Conservation (phyloP, 2,113 vertebrate genomes). For the Polypterus senegalus region DNA sequence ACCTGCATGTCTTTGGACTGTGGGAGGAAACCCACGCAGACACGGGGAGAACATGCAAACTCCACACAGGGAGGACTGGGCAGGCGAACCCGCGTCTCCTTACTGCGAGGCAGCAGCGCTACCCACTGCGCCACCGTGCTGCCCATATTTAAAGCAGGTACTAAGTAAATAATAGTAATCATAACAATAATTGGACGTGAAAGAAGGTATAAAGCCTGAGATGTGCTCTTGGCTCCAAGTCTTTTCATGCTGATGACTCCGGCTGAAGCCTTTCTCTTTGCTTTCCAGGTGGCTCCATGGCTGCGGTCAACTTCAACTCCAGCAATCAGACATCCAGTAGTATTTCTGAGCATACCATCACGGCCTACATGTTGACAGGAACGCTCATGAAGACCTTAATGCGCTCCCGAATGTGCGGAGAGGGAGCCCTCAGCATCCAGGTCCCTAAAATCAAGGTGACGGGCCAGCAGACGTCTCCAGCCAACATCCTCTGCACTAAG, state of each 20-base stretch:
- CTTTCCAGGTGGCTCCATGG: slow-evolving; percentile 39
- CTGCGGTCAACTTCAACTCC: slow-evolving; percentile 17
- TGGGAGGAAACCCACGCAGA: too few species aligned
- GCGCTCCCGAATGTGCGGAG: slow-evolving; percentile 23
- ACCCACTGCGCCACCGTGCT: too few species aligned
- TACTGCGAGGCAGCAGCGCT: too few species aligned
- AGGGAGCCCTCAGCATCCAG: slow-evolving; percentile 33
- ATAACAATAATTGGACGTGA: too few species aligned
- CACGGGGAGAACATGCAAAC: too few species aligned
- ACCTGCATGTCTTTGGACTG: too few species aligned
- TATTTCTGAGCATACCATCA: slow-evolving; percentile 15
- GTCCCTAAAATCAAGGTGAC: slow-evolving; percentile 32
- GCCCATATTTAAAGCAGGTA: too few species aligned
- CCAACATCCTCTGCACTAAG: slow-evolving; percentile 37
- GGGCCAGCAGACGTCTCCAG: slow-evolving; percentile 38
- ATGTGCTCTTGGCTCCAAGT: too few species aligned
- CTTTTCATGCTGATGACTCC: neutral
- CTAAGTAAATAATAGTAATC: too few species aligned
- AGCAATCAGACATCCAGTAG: neutral
- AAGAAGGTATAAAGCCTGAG: too few species aligned
- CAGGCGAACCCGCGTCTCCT: too few species aligned
- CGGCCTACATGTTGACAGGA: slow-evolving; percentile 33
- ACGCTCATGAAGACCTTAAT: slow-evolving; percentile 40
- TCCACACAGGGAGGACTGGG: too few species aligned
- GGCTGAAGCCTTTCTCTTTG: neutral